Base-by-base conservation (phyloP, 2,797 vertebrate species). In the Loriculus beryllinus region DNA sequence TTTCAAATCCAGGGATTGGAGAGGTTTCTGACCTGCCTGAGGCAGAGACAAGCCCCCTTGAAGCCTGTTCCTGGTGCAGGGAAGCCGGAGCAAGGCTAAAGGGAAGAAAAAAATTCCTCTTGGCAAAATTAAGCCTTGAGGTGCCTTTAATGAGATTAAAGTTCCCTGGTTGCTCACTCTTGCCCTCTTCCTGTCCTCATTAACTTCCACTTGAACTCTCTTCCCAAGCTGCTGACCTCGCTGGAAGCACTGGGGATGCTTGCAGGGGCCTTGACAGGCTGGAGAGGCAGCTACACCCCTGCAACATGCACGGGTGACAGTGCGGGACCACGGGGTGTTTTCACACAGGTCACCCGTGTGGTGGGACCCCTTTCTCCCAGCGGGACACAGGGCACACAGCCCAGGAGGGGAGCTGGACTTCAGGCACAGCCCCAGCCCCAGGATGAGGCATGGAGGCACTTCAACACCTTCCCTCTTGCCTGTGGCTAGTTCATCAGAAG, bases 111-210 rank as follows among this genome's bases (percentile, higher is more conserved):
- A 49, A 26, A 6, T 54, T 76, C 15, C 68, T 83, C 45, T 64
- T 62, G 64, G 77, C 74, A 91, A 95, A 86, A 86, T 42, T 28
- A 71, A 92, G 68, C 82, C 81, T 94, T 1, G 18, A 80, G 93
- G 91, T 92, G 52, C 74, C 17, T 84, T 96, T 96, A 95, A 96
- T 48, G 68, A 90, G 92, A 96, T 97, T 96, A 96, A 93, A 80
- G 60, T 31, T 88, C 67, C 67, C 77, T 8, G 19, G 45, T 63
- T 3, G 3, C 29, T 76, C 40, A 29, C 42, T 48, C 79, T 77
- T 69, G 64, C 65, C 86, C 49, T 84, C n/a, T 76, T 69, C 70
- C 63, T 8, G 11, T 76, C 25, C 51, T 76, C 7, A 70, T 95
- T 88, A 74, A 67, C 82, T 92, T 88, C 59, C 67, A 49, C 3